Conservation (phyloP, 1,140 invertebrate species). For the Macrosteles quadrilineatus region DNA sequence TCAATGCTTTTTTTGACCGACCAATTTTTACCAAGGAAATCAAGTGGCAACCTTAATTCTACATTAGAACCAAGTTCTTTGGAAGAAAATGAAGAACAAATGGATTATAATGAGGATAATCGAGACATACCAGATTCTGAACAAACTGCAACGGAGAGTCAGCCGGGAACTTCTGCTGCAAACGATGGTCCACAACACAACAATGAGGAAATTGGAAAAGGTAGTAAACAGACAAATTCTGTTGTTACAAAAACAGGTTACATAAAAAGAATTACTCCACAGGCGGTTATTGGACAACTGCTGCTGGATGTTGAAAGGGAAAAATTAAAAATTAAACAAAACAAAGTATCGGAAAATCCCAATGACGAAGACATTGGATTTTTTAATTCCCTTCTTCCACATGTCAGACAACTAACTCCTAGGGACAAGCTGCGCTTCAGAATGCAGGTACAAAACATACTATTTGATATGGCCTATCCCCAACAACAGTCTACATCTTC, state of each 20-base stretch:
- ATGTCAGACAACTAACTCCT: constrained; percentile 1
- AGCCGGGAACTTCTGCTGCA: neutral
- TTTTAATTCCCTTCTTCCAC: constrained; percentile 15
- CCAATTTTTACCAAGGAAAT: neutral
- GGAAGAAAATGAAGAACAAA: neutral
- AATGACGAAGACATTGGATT: constrained; percentile 20
- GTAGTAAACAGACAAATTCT: too few species aligned
- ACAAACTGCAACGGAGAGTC: neutral
- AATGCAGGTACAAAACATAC: constrained; percentile 35
- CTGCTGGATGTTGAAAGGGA: constrained; percentile 25
- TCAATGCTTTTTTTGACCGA: neutral
- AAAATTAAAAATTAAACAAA: constrained; percentile 33
- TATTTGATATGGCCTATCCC: too few species aligned
- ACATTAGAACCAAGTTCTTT: neutral
- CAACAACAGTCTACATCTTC: too few species aligned
- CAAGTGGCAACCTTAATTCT: neutral
- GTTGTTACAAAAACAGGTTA: neutral
- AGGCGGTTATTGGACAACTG: constrained; percentile 14
- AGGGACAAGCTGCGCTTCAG: constrained; percentile 34
- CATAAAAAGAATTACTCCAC: neutral
- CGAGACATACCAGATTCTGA: neutral
- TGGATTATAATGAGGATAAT: neutral
- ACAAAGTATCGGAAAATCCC: constrained; percentile 18
- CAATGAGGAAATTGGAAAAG: too few species aligned
- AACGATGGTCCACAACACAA: neutral